Conservation (phyloP, 2,888 invertebrate species). For the Stegophylla sp. region DNA sequence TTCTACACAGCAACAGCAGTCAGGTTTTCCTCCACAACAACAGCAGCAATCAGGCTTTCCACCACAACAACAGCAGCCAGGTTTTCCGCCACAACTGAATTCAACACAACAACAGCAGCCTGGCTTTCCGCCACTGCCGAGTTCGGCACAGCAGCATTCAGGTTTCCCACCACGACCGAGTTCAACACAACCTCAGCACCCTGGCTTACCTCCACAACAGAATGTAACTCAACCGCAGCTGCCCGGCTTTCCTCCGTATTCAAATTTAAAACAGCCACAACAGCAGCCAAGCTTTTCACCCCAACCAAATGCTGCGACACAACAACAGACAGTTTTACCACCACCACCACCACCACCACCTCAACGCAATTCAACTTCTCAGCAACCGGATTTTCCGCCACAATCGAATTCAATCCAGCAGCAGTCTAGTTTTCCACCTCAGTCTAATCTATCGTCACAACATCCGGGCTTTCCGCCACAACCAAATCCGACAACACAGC, state of each 20-base stretch:
- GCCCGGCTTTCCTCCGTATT: not conserved
- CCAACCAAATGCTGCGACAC: conserved; percentile 12
- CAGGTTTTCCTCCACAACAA: conserved; percentile 14
- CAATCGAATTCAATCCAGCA: conserved; percentile 60
- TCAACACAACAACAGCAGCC: not conserved
- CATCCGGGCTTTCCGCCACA: conserved; percentile 27
- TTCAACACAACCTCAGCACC: conserved; percentile 60
- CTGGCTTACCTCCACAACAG: conserved; percentile 2
- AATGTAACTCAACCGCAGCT: not conserved
- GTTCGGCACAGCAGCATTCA: not conserved
- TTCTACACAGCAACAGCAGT: not conserved
- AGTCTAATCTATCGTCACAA: not conserved
- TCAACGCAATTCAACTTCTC: not conserved
- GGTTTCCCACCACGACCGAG: not conserved
- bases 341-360: no score
- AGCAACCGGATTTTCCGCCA: conserved; percentile 62
- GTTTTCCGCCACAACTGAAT: conserved; percentile 5
- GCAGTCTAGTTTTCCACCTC: conserved; percentile 9
- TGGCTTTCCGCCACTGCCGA: conserved; percentile 11
- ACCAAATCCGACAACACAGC: conserved; percentile 60
- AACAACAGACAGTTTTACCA: not conserved
- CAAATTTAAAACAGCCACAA: conserved; percentile 3
- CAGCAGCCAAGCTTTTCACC: conserved; percentile 31
- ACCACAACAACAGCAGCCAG: conserved; percentile 6
- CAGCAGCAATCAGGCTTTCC: conserved; percentile 5